A percentile compares a stretch with the other conserved stretches of the same genome.
Evolutionary conservation across 1,140 invertebrate species (phyloP).

Genomic region (Drosophila teissieri): DNA sequence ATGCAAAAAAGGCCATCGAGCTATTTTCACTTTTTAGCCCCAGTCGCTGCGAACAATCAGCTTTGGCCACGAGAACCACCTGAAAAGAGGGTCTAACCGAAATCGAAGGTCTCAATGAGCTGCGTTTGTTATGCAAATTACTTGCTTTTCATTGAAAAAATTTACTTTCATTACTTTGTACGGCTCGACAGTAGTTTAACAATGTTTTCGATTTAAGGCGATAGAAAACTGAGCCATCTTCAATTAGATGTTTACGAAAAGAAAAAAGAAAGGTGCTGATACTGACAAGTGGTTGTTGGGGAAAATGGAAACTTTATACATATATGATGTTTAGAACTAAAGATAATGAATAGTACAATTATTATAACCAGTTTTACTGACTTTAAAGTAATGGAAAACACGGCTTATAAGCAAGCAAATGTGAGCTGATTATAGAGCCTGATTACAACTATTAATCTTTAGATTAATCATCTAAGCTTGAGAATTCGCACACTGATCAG

Average conservation of each 20-base stretch:
- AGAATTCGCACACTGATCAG: too few species aligned
- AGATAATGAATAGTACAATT: too few species aligned
- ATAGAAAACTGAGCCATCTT: slow-evolving; percentile 43
- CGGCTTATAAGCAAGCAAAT: background rate
- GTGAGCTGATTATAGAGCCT: background rate
- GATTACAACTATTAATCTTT: background rate
- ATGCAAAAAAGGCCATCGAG: slow-evolving; percentile 72
- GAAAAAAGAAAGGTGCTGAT: slow-evolving; percentile 31
- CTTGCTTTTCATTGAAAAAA: slow-evolving; percentile 71
- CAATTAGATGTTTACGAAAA: background rate
- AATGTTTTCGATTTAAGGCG: slow-evolving; percentile 25
- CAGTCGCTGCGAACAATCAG: slow-evolving; percentile 18
- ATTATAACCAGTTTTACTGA: too few species aligned
- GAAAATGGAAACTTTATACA: background rate
- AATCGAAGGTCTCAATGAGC: slow-evolving; percentile 32
- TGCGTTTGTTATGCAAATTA: slow-evolving; percentile 68
- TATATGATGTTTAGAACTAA: background rate
- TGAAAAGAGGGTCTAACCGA: slow-evolving; percentile 25
- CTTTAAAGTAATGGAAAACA: too few species aligned
- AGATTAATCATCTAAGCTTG: background rate
- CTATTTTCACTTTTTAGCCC: slow-evolving; percentile 72
- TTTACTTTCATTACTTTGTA: slow-evolving; percentile 76
- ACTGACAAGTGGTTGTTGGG: background rate
- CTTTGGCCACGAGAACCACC: slow-evolving; percentile 40
- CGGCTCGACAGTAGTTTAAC: slow-evolving; percentile 23